Conservation (phyloP, 2,888 invertebrate genomes). For the Tuta absoluta region DNA sequence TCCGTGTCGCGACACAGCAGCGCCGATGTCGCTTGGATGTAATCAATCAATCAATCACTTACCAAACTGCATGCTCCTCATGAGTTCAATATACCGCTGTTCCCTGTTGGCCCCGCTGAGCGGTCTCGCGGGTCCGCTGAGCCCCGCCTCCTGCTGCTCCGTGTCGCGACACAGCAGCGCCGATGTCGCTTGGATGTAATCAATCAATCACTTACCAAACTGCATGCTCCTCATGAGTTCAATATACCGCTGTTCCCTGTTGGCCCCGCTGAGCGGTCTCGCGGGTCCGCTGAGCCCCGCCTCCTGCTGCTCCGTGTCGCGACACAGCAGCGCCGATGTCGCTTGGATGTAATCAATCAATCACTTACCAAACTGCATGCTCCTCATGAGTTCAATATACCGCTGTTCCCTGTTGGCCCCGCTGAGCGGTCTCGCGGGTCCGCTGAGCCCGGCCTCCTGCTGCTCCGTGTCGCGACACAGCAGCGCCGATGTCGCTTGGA, state of each 20-base stretch:
- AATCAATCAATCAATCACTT: too few relatives aligned
- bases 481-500: conserved; percentile 83
- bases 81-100: conserved; percentile 89
- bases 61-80: conserved; percentile 92
- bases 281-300: too few relatives aligned
- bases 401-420: conserved; percentile 75
- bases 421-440: conserved; percentile 49
- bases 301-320: conserved; percentile 85
- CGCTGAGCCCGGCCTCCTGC: conserved; percentile 60
- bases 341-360: too few relatives aligned
- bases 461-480: conserved; percentile 67
- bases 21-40: conserved; percentile 86
- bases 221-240: too few relatives aligned
- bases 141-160: conserved; percentile 63
- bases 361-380: too few relatives aligned
- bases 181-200: conserved; percentile 87
- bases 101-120: conserved; percentile 65
- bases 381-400: conserved; percentile 93
- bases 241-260: too few relatives aligned
- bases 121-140: conserved; percentile 50
- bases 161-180: conserved; percentile 69
- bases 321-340: background rate
- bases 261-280: too few relatives aligned
- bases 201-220: too few relatives aligned
- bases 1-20: conserved; percentile 66